phyloP scores from a whole-genome alignment of 1,140 invertebrate species.

The Tetraneura akinire region DNA sequence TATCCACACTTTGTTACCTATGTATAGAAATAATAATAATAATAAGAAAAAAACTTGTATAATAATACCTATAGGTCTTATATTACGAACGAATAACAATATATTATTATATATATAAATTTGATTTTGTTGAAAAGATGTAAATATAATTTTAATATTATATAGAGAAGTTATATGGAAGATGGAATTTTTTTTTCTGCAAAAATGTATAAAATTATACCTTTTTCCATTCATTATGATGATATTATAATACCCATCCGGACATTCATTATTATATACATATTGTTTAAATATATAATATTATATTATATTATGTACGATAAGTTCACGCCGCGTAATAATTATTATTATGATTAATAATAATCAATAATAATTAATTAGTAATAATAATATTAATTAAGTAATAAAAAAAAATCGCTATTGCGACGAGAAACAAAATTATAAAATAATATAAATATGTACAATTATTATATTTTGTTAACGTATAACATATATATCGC shows the following conservation, averaged over 20 bases:
- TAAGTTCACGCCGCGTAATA: not conserved
- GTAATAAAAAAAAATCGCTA: not conserved
- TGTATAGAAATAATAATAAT: not conserved
- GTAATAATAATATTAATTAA: constrained; percentile 16
- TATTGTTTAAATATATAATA: too few relatives aligned
- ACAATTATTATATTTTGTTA: constrained; percentile 49
- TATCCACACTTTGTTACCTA: constrained; percentile 41
- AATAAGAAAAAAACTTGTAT: not conserved
- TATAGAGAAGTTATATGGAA: not conserved
- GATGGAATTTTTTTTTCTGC: too few relatives aligned
- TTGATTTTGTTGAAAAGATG: not conserved
- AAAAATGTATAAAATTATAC: constrained; percentile 33
- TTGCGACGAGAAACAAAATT: not conserved
- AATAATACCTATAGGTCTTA: too few relatives aligned
- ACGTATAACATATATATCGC: constrained; percentile 33
- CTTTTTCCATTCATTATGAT: too few relatives aligned
- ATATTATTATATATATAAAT: not conserved
- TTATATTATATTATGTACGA: not conserved
- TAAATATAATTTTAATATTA: constrained; percentile 4
- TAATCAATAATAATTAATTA: too few relatives aligned
- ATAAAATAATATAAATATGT: too few relatives aligned
- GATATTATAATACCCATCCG: too few relatives aligned
- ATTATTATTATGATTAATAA: not conserved
- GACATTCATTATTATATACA: too few relatives aligned
- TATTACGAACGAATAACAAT: too few relatives aligned